Percentiles rank a stretch among this genome's conserved stretches.
These are phyloP conservation scores for Sebastes itinus DNA, from an alignment of 2,797 vertebrate genomes.

Conservation along the genomic window DNA sequence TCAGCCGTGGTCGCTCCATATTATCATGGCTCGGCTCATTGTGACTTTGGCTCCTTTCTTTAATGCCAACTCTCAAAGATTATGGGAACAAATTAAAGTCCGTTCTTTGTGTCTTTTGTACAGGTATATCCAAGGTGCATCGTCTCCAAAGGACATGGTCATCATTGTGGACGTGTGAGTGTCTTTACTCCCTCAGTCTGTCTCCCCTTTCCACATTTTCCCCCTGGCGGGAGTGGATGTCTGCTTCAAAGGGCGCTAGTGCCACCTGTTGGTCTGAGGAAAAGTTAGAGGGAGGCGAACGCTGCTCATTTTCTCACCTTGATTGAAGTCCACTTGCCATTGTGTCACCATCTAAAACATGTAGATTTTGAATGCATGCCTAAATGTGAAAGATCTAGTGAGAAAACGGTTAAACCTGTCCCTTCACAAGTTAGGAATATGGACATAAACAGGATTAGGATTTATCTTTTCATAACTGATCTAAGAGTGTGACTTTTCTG, in stretches of 20 bases:
- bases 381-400: background rate
- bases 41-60: slow-evolving; percentile 46
- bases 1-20: slow-evolving; percentile 57
- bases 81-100: slow-evolving; percentile 53
- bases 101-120: slow-evolving; percentile 52
- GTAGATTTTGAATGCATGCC: background rate
- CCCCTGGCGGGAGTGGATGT: background rate
- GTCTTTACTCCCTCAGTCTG: slow-evolving; percentile 18
- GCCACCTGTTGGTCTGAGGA: slow-evolving; percentile 80
- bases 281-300: slow-evolving; percentile 13
- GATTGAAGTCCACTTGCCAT: background rate
- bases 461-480: background rate
- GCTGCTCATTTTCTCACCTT: slow-evolving; percentile 14
- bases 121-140: slow-evolving; percentile 99
- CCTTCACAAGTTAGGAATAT: background rate
- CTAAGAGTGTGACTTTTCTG: slow-evolving; percentile 2
- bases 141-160: slow-evolving; percentile 99
- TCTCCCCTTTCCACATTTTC: slow-evolving; percentile 1
- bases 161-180: slow-evolving; percentile 99
- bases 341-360: background rate
- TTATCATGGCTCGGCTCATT: slow-evolving; percentile 63
- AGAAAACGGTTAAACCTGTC: background rate
- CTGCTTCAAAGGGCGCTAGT: slow-evolving; percentile 73
- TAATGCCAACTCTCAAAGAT: slow-evolving; percentile 49
- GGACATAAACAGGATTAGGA: background rate